These are phyloP conservation scores for Varecia variegata DNA, from an alignment of 2,797 vertebrate genomes.

Conservation along the genomic window DNA sequence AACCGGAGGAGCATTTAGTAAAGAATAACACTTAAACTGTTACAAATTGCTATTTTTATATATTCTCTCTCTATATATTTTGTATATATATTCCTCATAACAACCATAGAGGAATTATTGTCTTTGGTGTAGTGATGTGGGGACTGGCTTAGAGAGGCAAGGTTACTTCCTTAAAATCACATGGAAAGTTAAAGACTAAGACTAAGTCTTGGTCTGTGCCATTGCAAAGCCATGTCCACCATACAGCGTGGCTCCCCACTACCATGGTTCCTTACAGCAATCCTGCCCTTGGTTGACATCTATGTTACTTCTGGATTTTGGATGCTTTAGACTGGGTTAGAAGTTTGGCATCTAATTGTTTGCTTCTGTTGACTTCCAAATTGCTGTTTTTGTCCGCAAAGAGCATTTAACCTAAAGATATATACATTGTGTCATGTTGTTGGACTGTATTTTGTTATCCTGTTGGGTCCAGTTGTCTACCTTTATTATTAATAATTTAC, in stretches of 20 bases:
- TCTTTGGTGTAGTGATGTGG: not conserved
- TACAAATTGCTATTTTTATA: too few relatives aligned
- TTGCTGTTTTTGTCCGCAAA: not conserved
- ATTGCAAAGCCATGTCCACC: not conserved
- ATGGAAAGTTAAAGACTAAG: not conserved
- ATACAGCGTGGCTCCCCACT: accelerated
- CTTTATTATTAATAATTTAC: not conserved
- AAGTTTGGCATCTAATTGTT: not conserved
- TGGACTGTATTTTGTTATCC: not conserved
- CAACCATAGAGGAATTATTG: not conserved
- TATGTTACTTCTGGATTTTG: not conserved
- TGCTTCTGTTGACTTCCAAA: not conserved
- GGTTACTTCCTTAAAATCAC: not conserved
- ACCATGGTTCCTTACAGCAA: not conserved
- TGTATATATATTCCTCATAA: not conserved
- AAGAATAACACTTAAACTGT: too few relatives aligned
- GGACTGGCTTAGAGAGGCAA: not conserved
- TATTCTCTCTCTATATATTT: too few relatives aligned
- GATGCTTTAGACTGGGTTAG: not conserved
- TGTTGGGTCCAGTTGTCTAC: not conserved
- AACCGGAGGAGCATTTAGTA: too few relatives aligned
- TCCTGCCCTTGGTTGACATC: not conserved
- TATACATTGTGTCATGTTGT: too few relatives aligned
- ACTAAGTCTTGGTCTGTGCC: not conserved
- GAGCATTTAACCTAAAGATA: not conserved